Evolutionary conservation across 2,113 vertebrate genomes (phyloP).

Genomic region (Pteruthius melanotis): DNA sequence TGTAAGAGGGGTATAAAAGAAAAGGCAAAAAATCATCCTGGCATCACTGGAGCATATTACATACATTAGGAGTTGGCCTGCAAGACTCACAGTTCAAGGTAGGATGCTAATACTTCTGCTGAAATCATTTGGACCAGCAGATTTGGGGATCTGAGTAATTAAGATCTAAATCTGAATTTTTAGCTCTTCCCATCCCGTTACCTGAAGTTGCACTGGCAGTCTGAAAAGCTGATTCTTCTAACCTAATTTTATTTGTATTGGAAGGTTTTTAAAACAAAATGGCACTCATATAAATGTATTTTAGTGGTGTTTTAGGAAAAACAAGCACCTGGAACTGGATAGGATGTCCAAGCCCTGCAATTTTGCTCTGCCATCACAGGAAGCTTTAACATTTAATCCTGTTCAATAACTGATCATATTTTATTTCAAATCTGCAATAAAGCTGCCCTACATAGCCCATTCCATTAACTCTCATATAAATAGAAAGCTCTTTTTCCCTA

Average conservation of each 20-base stretch:
- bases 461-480: background rate
- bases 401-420: background rate
- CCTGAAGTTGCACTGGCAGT: background rate
- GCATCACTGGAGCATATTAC: background rate
- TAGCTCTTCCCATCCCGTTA: background rate
- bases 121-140: background rate
- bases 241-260: background rate
- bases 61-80: background rate
- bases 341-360: background rate
- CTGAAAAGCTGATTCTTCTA: background rate
- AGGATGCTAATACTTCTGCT: background rate
- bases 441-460: background rate
- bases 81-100: background rate
- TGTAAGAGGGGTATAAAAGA: too few relatives aligned
- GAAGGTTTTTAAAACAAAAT: background rate
- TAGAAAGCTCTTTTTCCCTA: background rate
- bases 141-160: background rate
- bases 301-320: background rate
- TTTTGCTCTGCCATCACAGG: background rate
- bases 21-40: too few relatives aligned
- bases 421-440: background rate
- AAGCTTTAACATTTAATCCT: background rate
- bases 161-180: background rate
- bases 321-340: background rate
- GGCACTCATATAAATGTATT: background rate